Evolutionary conservation across 2,797 vertebrate genomes (phyloP), one percentile per base, ranked within the genome.

Genomic region (Paguma larvata): DNA sequence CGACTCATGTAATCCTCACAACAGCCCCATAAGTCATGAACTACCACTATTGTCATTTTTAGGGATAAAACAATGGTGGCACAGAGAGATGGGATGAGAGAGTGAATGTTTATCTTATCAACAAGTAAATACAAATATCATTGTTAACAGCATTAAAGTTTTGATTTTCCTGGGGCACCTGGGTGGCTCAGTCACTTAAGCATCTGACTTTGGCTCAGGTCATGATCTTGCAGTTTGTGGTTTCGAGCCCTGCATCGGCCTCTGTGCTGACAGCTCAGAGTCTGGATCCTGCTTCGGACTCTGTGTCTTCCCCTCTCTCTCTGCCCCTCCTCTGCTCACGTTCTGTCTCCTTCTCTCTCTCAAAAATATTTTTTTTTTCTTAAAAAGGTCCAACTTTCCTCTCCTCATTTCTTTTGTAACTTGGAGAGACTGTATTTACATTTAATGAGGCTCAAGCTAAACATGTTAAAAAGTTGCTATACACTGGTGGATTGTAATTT

Each of bases 31-130:
- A 44, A 92, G 38, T 68, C 87, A 59, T 34, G 32, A 92, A 79
- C 32, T 87, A 70, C 30, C 59, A 73, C 6, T 73, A 19, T 90
- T 85, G 62, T 97, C 23, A 65, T 46, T 91, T 91, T 95, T 95
- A 79, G 25, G 82, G 34, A 78, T 34, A 83, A 77, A 92, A 8
- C 44, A 83, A 91, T 16, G 16, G 41, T 59, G n/a, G 10, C 38
- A 75, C 27, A 86, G 8, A 72, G 25, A 73, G 21, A 38, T 46
- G 70, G 12, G 6, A 46, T 67, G 68, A 73, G 72, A 91, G 15
- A 23, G 4, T 73, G 56, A 38, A 79, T 68, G 32, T 73, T 90
- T 79, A 53, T 8, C 70, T 27, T 59, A 34, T 9, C 41, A 68
- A 70, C 16, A 34, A 73, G 41, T 44, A 91, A 86, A 96, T 41